Conservation (phyloP, 1,140 invertebrate genomes). For the Drosophila nigrodunni region DNA sequence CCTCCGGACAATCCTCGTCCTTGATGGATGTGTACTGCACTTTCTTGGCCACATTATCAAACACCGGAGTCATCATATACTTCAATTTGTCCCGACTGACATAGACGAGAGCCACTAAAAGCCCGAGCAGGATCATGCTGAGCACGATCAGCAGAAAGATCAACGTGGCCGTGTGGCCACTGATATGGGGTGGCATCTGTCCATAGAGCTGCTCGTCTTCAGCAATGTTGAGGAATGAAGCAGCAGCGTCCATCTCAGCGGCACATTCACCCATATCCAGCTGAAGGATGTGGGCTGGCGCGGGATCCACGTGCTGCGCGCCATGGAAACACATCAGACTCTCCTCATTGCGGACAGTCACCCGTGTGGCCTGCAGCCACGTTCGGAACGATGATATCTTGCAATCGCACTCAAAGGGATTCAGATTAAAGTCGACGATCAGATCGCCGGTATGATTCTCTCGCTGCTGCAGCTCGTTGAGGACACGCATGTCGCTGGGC, state of each 20-base stretch:
- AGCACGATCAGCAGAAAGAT: slow-evolving; percentile 87
- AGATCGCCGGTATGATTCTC: slow-evolving; percentile 86
- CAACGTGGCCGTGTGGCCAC: slow-evolving; percentile 85
- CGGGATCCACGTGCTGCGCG: slow-evolving; percentile 57
- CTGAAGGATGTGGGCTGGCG: slow-evolving; percentile 80
- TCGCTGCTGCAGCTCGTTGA: slow-evolving; percentile 86
- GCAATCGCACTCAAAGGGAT: slow-evolving; percentile 90
- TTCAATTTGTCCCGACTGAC: slow-evolving; percentile 87
- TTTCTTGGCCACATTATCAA: slow-evolving; percentile 89
- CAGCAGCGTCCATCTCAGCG: slow-evolving; percentile 68
- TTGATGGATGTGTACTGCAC: slow-evolving; percentile 91
- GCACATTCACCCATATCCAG: slow-evolving; percentile 84
- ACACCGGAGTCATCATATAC: slow-evolving; percentile 87
- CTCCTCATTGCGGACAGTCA: slow-evolving; percentile 87
- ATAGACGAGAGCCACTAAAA: slow-evolving; percentile 87
- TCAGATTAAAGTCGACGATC: slow-evolving; percentile 88
- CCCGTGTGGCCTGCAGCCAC: slow-evolving; percentile 88
- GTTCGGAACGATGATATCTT: slow-evolving; percentile 87
- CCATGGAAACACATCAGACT: slow-evolving; percentile 85
- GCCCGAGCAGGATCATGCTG: slow-evolving; percentile 86
- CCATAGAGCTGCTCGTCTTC: slow-evolving; percentile 57
- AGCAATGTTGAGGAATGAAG: slow-evolving; percentile 68
- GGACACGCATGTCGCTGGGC: slow-evolving; percentile 86
- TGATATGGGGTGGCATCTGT: slow-evolving; percentile 65
- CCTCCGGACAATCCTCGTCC: slow-evolving; percentile 85